A percentile compares a stretch with the other conserved stretches of the same genome.
These are phyloP conservation scores for Acleris holmiana DNA, from an alignment of 2,888 invertebrate species.

Conservation along the genomic window DNA sequence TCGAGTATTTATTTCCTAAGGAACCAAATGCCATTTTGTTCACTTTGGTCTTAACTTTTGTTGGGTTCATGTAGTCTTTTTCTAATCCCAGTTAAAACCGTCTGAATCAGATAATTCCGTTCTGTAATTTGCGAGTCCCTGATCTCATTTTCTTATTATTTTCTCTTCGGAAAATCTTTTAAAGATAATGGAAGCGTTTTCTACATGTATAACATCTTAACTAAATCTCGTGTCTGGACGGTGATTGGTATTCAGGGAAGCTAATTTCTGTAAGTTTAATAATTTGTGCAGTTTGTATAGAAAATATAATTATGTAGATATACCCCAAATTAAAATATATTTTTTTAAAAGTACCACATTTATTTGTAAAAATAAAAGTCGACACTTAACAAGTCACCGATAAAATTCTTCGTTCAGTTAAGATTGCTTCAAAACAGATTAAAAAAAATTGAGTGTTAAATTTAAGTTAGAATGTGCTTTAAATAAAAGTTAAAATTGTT, in stretches of 20 bases:
- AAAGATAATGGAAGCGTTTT: constrained; percentile 17
- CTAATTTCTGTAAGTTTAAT: not conserved
- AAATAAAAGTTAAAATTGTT: too few relatives aligned
- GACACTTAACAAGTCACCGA: too few relatives aligned
- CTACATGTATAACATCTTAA: not conserved
- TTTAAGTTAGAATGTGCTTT: too few relatives aligned
- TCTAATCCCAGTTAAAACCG: constrained; percentile 6
- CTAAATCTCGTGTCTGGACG: not conserved
- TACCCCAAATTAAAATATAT: too few relatives aligned
- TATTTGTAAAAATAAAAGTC: too few relatives aligned
- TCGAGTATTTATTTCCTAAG: not conserved
- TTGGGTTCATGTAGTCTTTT: constrained; percentile 5
- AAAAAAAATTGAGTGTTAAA: too few relatives aligned
- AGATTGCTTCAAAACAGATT: too few relatives aligned
- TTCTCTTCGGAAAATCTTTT: constrained; percentile 11
- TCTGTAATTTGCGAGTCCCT: constrained; percentile 15
- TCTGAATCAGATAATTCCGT: constrained; percentile 25
- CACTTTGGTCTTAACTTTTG: not conserved
- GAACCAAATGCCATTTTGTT: not conserved
- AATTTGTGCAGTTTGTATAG: too few relatives aligned
- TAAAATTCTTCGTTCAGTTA: too few relatives aligned
- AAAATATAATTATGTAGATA: too few relatives aligned
- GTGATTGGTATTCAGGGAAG: not conserved
- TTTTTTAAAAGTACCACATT: too few relatives aligned
- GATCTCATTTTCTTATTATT: constrained; percentile 21